A percentile compares a stretch with the other conserved stretches of the same genome.
These are phyloP conservation scores for Plutomurus gul DNA, from an alignment of 1,140 invertebrate species.

Conservation along the genomic window DNA sequence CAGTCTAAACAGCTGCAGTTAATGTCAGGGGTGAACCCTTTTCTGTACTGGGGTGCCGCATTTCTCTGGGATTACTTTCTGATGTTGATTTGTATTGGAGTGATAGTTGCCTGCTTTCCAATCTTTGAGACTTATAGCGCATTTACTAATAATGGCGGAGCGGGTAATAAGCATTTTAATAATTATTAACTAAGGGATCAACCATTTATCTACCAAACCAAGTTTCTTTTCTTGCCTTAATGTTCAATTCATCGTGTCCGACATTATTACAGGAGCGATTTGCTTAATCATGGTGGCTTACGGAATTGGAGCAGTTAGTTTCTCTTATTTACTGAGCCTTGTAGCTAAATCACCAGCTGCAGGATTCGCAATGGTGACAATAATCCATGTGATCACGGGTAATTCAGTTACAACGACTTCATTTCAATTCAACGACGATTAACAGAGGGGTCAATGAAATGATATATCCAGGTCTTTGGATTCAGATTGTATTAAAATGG, in stretches of 20 bases:
- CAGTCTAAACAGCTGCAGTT: constrained; percentile 71
- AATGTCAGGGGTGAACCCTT: constrained; percentile 75
- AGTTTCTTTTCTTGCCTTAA: not conserved
- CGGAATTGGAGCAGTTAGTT: constrained; percentile 48
- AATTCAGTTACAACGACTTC: not conserved
- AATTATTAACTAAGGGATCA: not conserved
- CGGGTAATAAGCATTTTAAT: constrained; percentile 21
- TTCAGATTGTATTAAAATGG: too few relatives aligned
- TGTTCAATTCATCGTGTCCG: not conserved
- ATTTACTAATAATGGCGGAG: constrained; percentile 49
- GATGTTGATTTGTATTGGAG: constrained; percentile 36
- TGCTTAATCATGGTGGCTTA: constrained; percentile 49
- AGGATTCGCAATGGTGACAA: constrained; percentile 50
- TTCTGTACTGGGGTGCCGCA: constrained; percentile 68
- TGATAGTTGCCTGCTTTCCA: constrained; percentile 48
- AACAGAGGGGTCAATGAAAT: too few relatives aligned
- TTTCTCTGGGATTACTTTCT: constrained; percentile 51
- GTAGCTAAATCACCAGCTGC: constrained; percentile 42
- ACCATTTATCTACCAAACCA: too few relatives aligned
- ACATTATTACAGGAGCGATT: constrained; percentile 33
- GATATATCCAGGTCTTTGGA: too few relatives aligned
- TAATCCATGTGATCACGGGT: constrained; percentile 49
- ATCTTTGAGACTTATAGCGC: constrained; percentile 48
- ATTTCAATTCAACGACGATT: too few relatives aligned
- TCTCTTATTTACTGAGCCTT: constrained; percentile 47